These are phyloP conservation scores for Lasius platythorax DNA, from an alignment of 2,888 invertebrate species.

Conservation along the genomic window DNA sequence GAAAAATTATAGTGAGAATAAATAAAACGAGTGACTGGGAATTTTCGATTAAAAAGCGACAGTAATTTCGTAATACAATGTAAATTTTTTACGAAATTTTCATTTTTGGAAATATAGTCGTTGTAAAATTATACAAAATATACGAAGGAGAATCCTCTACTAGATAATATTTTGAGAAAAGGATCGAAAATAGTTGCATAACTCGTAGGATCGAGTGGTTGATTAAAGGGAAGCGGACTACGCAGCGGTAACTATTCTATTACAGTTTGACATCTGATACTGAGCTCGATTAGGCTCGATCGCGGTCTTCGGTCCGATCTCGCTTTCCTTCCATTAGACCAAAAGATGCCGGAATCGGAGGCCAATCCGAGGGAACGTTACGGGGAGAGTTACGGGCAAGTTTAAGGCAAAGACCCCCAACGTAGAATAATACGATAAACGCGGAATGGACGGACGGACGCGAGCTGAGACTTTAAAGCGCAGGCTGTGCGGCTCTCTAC, in stretches of 20 bases:
- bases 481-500: constrained; percentile 76
- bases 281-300: constrained; percentile 83
- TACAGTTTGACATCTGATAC: constrained; percentile 85
- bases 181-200: not conserved
- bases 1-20: not conserved
- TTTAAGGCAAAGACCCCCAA: constrained; percentile 67
- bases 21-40: constrained; percentile 12
- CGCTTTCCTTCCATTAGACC: constrained; percentile 59
- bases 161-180: not conserved
- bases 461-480: constrained; percentile 79
- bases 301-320: constrained; percentile 79
- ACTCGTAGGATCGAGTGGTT: constrained; percentile 46
- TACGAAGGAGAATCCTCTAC: not conserved
- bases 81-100: not conserved
- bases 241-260: constrained; percentile 83
- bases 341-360: constrained; percentile 2
- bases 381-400: constrained; percentile 3
- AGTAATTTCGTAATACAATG: not conserved
- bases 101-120: not conserved
- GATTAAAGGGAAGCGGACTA: constrained; percentile 80
- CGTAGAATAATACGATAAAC: constrained; percentile 82
- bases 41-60: constrained; percentile 22
- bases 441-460: constrained; percentile 69
- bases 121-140: not conserved
- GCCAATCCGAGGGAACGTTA: constrained; percentile 11